Percentiles rank a stretch among this genome's conserved stretches.
These are phyloP conservation scores for Plagodis dolabraria DNA, from an alignment of 2,888 invertebrate genomes.

Conservation along the genomic window DNA sequence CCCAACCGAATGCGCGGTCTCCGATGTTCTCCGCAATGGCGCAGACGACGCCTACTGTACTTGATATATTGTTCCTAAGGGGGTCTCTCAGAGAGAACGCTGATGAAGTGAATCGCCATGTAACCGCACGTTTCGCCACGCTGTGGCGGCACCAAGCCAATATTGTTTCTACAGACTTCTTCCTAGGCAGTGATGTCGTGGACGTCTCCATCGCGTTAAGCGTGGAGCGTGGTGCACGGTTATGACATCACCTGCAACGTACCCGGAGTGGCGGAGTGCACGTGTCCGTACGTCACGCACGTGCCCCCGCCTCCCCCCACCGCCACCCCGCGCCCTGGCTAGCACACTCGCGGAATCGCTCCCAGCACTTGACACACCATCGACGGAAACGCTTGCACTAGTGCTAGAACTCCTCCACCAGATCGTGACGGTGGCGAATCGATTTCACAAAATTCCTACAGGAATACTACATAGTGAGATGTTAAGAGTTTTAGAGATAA, in stretches of 20 bases:
- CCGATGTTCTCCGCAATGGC: constrained; percentile 89
- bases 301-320: constrained; percentile 19
- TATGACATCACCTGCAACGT: constrained; percentile 68
- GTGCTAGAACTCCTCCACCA: constrained; percentile 4
- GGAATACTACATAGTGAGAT: constrained; percentile 58
- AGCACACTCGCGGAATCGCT: constrained; percentile 48
- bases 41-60: constrained; percentile 88
- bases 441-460: constrained; percentile 21
- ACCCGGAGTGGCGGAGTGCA: constrained; percentile 64
- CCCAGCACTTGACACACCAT: constrained; percentile 34
- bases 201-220: constrained; percentile 86
- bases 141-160: constrained; percentile 88
- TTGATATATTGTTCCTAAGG: constrained; percentile 85
- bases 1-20: constrained; percentile 67
- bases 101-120: constrained; percentile 87
- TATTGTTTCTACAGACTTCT: constrained; percentile 90
- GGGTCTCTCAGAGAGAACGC: constrained; percentile 87
- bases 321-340: constrained; percentile 62
- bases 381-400: constrained; percentile 29
- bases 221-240: constrained; percentile 66
- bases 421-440: not conserved
- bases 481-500: constrained; percentile 55
- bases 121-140: constrained; percentile 87
- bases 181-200: constrained; percentile 88
- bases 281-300: constrained; percentile 40